These are phyloP conservation scores for Enteromius afrohamiltoni DNA, from an alignment of 2,797 vertebrate genomes.

Conservation along the genomic window DNA sequence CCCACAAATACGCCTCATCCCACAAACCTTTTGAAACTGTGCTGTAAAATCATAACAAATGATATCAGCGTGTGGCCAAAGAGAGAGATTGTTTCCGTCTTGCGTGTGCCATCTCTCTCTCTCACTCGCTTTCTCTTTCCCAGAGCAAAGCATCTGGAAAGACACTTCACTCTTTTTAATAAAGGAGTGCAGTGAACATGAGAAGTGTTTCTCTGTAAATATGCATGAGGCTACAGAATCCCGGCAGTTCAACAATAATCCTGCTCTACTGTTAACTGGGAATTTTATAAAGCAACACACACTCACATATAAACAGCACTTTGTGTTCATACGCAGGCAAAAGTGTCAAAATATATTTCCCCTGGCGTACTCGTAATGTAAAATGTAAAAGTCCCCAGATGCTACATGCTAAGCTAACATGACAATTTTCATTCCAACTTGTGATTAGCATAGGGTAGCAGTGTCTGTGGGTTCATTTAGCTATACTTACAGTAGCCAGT, in stretches of 20 bases:
- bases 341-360: slow-evolving; percentile 23
- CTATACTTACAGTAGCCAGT: neutral
- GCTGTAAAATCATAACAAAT: slow-evolving; percentile 27
- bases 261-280: slow-evolving; percentile 19
- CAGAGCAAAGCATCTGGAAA: slow-evolving; percentile 38
- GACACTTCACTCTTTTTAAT: slow-evolving; percentile 33
- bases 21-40: slow-evolving; percentile 20
- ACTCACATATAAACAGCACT: slow-evolving; percentile 13
- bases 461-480: neutral
- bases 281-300: slow-evolving; percentile 36
- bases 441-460: neutral
- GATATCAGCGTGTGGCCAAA: slow-evolving; percentile 28
- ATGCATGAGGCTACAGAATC: slow-evolving; percentile 39
- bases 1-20: neutral
- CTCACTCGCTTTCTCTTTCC: slow-evolving; percentile 1
- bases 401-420: slow-evolving; percentile 9
- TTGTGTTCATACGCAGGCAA: slow-evolving; percentile 12
- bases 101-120: slow-evolving; percentile 16
- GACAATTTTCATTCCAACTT: neutral
- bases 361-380: slow-evolving; percentile 22
- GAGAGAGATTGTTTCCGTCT: slow-evolving; percentile 22
- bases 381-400: slow-evolving; percentile 10
- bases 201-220: slow-evolving; percentile 35
- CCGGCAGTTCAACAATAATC: slow-evolving; percentile 31
- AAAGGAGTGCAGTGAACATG: slow-evolving; percentile 36